Percentiles rank a stretch among this genome's conserved stretches.
Evolutionary conservation across 1,140 invertebrate species (phyloP).

Genomic region (Scylla paramamosain): DNA sequence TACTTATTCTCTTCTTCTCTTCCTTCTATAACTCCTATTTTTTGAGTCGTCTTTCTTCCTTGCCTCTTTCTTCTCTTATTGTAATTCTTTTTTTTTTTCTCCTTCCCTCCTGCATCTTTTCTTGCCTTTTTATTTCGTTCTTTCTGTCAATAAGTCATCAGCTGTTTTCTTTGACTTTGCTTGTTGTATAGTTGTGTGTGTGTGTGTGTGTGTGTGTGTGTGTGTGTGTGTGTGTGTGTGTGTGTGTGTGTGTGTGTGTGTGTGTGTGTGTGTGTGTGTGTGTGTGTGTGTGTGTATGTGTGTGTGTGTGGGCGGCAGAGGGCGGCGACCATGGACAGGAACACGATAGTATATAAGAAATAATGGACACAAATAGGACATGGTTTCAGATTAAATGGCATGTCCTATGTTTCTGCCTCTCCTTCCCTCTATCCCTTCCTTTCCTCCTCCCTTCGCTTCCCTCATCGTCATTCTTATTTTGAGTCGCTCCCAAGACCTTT

Average conservation of each 20-base stretch:
- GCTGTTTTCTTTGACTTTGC: neutral
- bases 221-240: no score
- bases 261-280: no score
- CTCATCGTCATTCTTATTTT: neutral
- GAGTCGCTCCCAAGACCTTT: neutral
- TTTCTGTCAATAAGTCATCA: neutral
- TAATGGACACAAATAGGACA: no score
- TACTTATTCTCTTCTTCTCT: neutral
- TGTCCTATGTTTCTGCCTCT: no score
- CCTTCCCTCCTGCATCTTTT: neutral
- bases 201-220: no score
- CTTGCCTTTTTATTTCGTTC: neutral
- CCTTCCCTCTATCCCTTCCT: neutral
- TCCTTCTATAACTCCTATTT: neutral
- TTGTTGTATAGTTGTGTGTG: no score
- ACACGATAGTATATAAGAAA: no score
- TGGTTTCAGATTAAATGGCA: no score
- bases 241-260: no score
- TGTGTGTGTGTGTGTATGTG: no score
- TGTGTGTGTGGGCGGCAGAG: no score
- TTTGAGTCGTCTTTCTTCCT: neutral
- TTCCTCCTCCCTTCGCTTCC: neutral
- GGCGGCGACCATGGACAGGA: no score
- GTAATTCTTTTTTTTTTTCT: neutral
- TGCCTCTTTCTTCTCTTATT: neutral